A percentile compares a stretch with the other conserved stretches of the same genome.
Conservation (phyloP, 2,113 vertebrate species). For the Chrysemys picta region DNA sequence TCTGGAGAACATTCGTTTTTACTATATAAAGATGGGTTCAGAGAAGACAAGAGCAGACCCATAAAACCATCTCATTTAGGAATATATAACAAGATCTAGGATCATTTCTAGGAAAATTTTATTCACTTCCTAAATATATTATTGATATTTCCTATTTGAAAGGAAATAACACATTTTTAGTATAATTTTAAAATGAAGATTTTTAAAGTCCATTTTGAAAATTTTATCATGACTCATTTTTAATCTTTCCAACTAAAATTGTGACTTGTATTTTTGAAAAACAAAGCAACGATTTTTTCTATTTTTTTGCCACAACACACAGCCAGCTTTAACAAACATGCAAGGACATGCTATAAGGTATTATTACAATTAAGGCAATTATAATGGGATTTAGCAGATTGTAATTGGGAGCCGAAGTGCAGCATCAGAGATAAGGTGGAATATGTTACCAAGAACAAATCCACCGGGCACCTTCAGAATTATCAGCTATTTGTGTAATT, state of each 20-base stretch:
- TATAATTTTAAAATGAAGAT: not conserved
- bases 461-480: constrained; percentile 30
- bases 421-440: constrained; percentile 40
- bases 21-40: fast-evolving
- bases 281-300: not conserved
- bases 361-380: constrained; percentile 51
- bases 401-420: constrained; percentile 53
- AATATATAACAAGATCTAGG: not conserved
- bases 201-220: not conserved
- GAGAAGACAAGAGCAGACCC: not conserved
- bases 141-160: not conserved
- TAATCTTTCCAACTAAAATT: not conserved
- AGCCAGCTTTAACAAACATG: not conserved
- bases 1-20: fast-evolving
- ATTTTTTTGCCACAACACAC: not conserved
- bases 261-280: not conserved
- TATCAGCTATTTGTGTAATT: constrained; percentile 1
- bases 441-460: fast-evolving
- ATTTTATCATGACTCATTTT: not conserved
- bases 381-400: constrained; percentile 57
- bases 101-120: not conserved
- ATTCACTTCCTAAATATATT: not conserved
- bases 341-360: not conserved
- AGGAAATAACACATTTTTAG: not conserved
- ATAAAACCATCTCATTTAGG: not conserved